A percentile compares a stretch with the other conserved stretches of the same genome.
These are phyloP conservation scores for Lucilia sericata DNA, from an alignment of 1,140 invertebrate genomes.

Conservation along the genomic window DNA sequence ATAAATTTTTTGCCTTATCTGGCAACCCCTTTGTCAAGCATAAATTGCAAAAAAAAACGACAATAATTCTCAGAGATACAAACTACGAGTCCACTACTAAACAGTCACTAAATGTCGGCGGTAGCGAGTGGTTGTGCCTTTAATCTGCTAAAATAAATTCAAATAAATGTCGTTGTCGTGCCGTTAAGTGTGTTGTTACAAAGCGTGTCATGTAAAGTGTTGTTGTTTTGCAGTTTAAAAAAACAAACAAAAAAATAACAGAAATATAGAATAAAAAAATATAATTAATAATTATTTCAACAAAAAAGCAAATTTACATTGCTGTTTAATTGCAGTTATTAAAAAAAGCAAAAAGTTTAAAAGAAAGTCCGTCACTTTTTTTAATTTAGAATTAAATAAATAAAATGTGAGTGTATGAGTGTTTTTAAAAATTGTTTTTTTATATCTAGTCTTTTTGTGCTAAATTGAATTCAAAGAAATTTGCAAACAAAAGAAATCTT, in stretches of 20 bases:
- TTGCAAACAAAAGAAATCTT: too few relatives aligned
- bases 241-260: neutral
- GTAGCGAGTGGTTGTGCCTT: conserved; percentile 30
- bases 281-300: neutral
- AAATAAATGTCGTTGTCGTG: neutral
- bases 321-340: neutral
- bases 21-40: neutral
- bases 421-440: neutral
- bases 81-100: neutral
- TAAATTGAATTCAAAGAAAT: too few relatives aligned
- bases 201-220: neutral
- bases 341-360: neutral
- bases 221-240: neutral
- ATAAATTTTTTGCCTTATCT: neutral
- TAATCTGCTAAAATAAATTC: neutral
- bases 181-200: neutral
- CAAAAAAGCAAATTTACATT: neutral
- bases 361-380: too few relatives aligned
- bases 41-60: conserved; percentile 9
- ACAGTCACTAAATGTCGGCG: conserved; percentile 21
- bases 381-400: neutral
- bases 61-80: conserved; percentile 11
- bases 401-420: conserved; percentile 10
- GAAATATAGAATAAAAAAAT: too few relatives aligned
- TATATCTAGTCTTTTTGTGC: too few relatives aligned